Percentiles rank a stretch among this genome's conserved stretches.
These are phyloP conservation scores for Amblyornis subalaris DNA, from an alignment of 2,113 vertebrate species.

Conservation along the genomic window DNA sequence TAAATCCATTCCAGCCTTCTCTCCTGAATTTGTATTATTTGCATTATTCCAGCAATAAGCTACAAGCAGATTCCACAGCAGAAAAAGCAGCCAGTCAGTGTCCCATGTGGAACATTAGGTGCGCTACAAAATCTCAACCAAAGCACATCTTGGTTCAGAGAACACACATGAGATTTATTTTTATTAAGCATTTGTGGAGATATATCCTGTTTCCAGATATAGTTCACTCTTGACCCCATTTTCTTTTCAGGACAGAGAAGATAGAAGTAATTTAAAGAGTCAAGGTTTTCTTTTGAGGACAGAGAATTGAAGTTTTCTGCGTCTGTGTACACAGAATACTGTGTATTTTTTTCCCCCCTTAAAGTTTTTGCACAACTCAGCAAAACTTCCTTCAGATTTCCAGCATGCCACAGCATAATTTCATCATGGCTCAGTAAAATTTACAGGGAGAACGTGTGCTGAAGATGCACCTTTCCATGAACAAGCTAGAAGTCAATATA, in stretches of 20 bases:
- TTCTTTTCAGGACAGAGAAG: not conserved
- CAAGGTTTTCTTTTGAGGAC: not conserved
- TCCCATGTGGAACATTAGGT: not conserved
- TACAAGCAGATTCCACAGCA: not conserved
- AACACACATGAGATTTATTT: not conserved
- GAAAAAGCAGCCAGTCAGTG: not conserved
- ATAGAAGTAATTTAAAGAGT: not conserved
- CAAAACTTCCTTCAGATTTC: not conserved
- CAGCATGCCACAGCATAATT: not conserved
- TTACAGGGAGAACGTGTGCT: not conserved
- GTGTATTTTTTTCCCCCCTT: not conserved
- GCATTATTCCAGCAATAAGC: not conserved
- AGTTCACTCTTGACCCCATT: not conserved
- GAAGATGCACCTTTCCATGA: not conserved
- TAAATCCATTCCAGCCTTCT: not conserved
- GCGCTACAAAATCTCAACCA: not conserved
- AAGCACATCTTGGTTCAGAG: not conserved
- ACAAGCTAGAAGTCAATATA: slow-evolving; percentile 53
- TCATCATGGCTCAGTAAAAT: not conserved
- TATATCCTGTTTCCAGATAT: not conserved
- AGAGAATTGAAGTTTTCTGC: not conserved
- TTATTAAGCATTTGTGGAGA: not conserved
- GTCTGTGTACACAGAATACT: not conserved
- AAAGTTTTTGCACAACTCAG: not conserved
- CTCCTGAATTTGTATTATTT: not conserved